phyloP scores from a whole-genome alignment of 2,113 vertebrate species.

The Martes martes region DNA sequence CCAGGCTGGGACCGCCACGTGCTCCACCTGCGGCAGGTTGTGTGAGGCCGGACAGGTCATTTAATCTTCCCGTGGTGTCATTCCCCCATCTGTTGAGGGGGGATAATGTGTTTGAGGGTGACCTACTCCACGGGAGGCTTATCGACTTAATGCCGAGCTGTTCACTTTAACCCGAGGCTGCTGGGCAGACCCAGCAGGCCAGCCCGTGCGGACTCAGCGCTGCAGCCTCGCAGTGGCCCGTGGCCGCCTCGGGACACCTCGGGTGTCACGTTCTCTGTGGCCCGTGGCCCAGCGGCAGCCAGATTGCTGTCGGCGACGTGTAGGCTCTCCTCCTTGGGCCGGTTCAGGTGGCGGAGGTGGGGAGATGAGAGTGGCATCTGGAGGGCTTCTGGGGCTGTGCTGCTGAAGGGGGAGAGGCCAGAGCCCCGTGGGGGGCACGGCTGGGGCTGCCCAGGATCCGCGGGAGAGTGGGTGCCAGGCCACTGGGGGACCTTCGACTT shows the following conservation, averaged over 20 bases:
- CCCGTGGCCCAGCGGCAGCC: background rate
- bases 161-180: constrained; percentile 28
- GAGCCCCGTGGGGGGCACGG: background rate
- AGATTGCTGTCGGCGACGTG: background rate
- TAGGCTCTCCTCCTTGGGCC: background rate
- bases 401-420: constrained; percentile 36
- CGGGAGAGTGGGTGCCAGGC: background rate
- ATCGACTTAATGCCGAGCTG: constrained; percentile 41
- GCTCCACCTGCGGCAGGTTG: constrained; percentile 44
- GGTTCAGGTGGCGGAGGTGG: background rate
- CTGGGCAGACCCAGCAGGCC: background rate
- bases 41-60: constrained; percentile 49
- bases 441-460: background rate
- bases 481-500: background rate
- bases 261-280: background rate
- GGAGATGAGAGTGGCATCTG: background rate
- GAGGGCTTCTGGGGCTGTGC: background rate
- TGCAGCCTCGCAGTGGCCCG: background rate
- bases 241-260: background rate
- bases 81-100: constrained; percentile 71
- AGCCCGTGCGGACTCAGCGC: background rate
- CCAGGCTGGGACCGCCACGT: accelerated
- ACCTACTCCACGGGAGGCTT: constrained; percentile 49
- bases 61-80: constrained; percentile 70
- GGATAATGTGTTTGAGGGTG: constrained; percentile 65